Base-by-base conservation (phyloP, 2,888 invertebrate genomes). In the Sacculina carcini region DNA sequence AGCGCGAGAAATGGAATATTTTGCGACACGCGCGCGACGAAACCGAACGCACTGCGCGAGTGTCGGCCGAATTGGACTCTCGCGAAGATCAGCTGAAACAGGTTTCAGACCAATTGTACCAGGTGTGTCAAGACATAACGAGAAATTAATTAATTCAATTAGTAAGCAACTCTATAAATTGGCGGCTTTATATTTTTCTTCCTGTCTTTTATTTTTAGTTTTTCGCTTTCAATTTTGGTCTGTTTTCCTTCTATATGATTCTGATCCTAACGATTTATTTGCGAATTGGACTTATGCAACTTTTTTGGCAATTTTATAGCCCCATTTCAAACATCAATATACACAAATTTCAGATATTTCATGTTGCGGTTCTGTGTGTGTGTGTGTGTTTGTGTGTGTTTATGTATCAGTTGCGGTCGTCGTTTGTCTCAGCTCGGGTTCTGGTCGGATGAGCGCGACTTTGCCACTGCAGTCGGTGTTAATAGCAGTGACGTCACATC, bases 1-100 rank as follows among this genome's bases (percentile, higher is more conserved):
- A 89, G 63, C 71, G 85, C 14, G 89, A 90, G 65, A 76, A 87
- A 50, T 86, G 86, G 73, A 84, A 82, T 57, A 69, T 90, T 53
- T 67, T 87, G 51, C 75, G 84, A 59, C 84, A 85, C 62, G 89
- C 87, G 0, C 71, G 85, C 38, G 87, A 89, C 62, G 86, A 89
- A 61, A 82, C 87, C 0, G 87, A 90, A 64, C 71, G 86, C 53
- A 81, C 84, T 24, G 71, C 87, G 54, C 77, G 81, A 53, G 71
- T 90, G 40, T 84, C 85, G 7, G 81, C 86, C 10, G 86, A 86
- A 60, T 74, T 90, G 24, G 85, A 82, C 61, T 77, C 80, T 39
- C 75, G 85, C 59, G 89, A 90, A 62, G 73, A 82, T 54, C 83
- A 85, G 64, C 71, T 89, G 52, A 21, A 16, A 28, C 19, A n/a